Percentiles rank a stretch among this genome's conserved stretches.
Conservation (phyloP, 2,113 vertebrate species). For the Syngnathus scovelli region DNA sequence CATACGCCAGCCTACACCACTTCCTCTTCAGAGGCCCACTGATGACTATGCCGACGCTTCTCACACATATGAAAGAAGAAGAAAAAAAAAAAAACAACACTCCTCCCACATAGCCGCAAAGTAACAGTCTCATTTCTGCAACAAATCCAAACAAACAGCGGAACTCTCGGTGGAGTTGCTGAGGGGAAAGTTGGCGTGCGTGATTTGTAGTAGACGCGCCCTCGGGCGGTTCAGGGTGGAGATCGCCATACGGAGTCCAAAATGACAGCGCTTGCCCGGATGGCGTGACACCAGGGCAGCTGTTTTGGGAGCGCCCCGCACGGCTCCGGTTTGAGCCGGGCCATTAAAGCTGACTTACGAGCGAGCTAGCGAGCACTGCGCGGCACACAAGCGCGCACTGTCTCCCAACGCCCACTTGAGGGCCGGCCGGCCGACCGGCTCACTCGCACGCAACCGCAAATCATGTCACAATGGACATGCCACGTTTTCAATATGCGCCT, state of each 20-base stretch:
- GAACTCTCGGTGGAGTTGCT: constrained; percentile 14
- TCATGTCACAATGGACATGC: constrained; percentile 1
- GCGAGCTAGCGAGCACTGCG: constrained; percentile 23
- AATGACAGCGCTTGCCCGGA: constrained; percentile 41
- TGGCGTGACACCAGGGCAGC: constrained; percentile 58
- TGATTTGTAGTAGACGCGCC: constrained; percentile 4
- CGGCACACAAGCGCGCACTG: constrained; percentile 35
- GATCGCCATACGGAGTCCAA: constrained; percentile 48
- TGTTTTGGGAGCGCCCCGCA: constrained; percentile 56
- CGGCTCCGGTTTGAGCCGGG: constrained; percentile 34
- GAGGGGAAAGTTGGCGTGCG: constrained; percentile 15
- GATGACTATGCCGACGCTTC: constrained; percentile 30
- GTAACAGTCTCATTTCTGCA: constrained; percentile 10
- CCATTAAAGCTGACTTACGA: constrained; percentile 36
- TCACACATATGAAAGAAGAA: constrained; percentile 4
- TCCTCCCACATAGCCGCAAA: constrained; percentile 9
- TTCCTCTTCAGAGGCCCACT: constrained; percentile 50
- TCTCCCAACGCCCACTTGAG: constrained; percentile 11
- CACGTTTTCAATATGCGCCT: not conserved
- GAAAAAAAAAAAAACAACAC: constrained; percentile 8
- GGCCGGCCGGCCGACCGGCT: constrained; percentile 1
- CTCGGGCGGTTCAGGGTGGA: constrained; percentile 33
- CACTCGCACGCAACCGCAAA: constrained; percentile 5
- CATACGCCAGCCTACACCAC: constrained; percentile 33
- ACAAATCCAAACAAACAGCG: constrained; percentile 42